Percentiles rank a stretch among this genome's conserved stretches.
Evolutionary conservation across 2,888 invertebrate species (phyloP).

Genomic region (Melipona beecheii): DNA sequence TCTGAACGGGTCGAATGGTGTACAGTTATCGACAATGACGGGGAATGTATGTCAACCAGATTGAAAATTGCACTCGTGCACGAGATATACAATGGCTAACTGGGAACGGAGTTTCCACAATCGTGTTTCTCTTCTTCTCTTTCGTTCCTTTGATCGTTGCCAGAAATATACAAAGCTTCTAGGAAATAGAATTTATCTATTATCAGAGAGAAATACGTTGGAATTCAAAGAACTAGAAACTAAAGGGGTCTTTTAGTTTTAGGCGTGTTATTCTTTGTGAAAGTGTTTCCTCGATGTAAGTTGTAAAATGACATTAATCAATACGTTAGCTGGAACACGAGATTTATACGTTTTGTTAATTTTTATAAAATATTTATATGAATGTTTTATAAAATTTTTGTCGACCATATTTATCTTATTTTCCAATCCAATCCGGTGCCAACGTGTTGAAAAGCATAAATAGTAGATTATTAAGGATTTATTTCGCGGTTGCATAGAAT

Average conservation of each 20-base stretch:
- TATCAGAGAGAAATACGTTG: background rate
- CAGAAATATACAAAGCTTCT: background rate
- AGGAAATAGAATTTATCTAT: background rate
- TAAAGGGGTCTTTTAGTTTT: background rate
- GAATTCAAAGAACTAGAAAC: background rate
- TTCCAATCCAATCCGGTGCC: no score
- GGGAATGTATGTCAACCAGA: background rate
- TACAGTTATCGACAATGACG: background rate
- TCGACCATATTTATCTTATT: no score
- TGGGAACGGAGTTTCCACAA: background rate
- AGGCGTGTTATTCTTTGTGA: no score
- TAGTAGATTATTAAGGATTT: background rate
- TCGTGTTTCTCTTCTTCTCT: background rate
- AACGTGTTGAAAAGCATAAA: no score
- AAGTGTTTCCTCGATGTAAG: background rate
- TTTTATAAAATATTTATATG: no score
- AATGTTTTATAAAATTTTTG: no score
- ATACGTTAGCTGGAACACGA: background rate
- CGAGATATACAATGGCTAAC: background rate
- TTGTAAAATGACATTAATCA: conserved; percentile 6
- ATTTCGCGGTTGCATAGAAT: background rate
- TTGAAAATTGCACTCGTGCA: background rate
- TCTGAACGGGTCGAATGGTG: no score
- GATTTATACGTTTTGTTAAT: no score
- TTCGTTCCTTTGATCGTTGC: conserved; percentile 7